A percentile compares a stretch with the other conserved stretches of the same genome.
phyloP scores from a whole-genome alignment of 2,888 invertebrate species.

The Thereva nobilitata region DNA sequence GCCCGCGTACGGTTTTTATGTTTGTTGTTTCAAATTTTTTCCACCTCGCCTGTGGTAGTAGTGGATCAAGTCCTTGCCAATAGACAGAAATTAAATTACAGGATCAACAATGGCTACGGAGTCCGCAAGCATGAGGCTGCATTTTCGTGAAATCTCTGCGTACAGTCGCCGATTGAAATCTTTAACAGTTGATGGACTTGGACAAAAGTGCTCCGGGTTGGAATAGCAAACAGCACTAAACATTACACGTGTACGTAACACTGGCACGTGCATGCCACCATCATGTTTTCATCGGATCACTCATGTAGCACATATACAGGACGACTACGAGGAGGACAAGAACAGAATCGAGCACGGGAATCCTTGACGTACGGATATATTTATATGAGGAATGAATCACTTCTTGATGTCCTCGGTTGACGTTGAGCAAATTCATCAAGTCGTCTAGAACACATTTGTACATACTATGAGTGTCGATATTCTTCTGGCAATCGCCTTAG shows the following conservation, averaged over 20 bases:
- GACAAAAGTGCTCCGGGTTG: slow-evolving; percentile 20
- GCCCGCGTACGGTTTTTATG: neutral
- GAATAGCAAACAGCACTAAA: slow-evolving; percentile 27
- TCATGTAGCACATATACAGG: neutral
- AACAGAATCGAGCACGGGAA: neutral
- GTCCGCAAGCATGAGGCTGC: slow-evolving; percentile 20
- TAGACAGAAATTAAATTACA: slow-evolving; percentile 33
- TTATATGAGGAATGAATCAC: slow-evolving; percentile 19
- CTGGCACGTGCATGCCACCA: slow-evolving; percentile 27
- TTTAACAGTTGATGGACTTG: slow-evolving; percentile 36
- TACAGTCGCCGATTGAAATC: slow-evolving; percentile 25
- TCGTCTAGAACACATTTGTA: slow-evolving; percentile 13
- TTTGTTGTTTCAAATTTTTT: slow-evolving; percentile 31
- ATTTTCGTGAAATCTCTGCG: slow-evolving; percentile 20
- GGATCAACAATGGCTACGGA: slow-evolving; percentile 17
- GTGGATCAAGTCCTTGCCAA: slow-evolving; percentile 1
- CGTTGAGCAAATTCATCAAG: slow-evolving; percentile 11
- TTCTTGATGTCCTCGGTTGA: slow-evolving; percentile 4
- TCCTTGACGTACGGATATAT: too few relatives aligned
- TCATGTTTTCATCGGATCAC: slow-evolving; percentile 34
- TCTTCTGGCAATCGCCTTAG: slow-evolving; percentile 15
- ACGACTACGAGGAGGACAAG: neutral
- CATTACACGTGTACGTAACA: slow-evolving; percentile 21
- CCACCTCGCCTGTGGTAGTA: neutral
- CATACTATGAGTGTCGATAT: slow-evolving; percentile 4